Evolutionary conservation across 2,888 invertebrate genomes (phyloP), one percentile per base, ranked within the genome.

Genomic region (Bhutanitis thaidina): DNA sequence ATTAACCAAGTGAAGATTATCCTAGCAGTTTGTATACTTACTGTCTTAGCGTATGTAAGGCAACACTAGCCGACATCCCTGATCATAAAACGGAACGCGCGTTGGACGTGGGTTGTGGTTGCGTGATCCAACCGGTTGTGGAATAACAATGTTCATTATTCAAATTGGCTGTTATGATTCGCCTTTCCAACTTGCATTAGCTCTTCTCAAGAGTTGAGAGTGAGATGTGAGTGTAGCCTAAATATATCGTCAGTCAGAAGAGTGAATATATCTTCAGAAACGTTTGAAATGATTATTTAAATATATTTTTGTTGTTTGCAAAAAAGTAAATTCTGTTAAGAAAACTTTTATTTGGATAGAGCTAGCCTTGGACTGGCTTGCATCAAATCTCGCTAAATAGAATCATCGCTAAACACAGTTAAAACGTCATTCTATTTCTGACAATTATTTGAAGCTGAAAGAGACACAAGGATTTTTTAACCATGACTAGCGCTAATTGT

Each of bases 81-180:
- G 67, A 55, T 68, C 71, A 69, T 76, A 74, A 77, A 75, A 59
- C 57, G 54, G 41, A 44, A 34, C 39, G 30, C 16, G 43, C 30
- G 37, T 62, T 60, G 65, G 43, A 38, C 35, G 41, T 46, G 55
- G 53, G 43, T 49, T 49, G 53, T 57, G 62, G 65, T 79, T 74
- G 79, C 80, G 80, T 82, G 82, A 78, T 74, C 66, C 67, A 77
- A 85, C 85, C 81, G 80, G 85, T 85, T 72, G 56, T 64, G 61
- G 69, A 76, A 75, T 77, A 79, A 83, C 82, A 82, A 80, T 80
- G 80, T 85, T 80, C 85, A 83, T 85, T 85, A 86, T 86, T 85
- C 79, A 85, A 85, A 85, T 86, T 83, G 83, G 78, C 73, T 82
- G 80, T 75, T 82, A 79, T 80, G 79, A 80, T 80, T 81, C 74